Percentiles rank a stretch among this genome's conserved stretches.
Conservation (phyloP, 2,113 vertebrate species). For the Gavialis gangeticus region DNA sequence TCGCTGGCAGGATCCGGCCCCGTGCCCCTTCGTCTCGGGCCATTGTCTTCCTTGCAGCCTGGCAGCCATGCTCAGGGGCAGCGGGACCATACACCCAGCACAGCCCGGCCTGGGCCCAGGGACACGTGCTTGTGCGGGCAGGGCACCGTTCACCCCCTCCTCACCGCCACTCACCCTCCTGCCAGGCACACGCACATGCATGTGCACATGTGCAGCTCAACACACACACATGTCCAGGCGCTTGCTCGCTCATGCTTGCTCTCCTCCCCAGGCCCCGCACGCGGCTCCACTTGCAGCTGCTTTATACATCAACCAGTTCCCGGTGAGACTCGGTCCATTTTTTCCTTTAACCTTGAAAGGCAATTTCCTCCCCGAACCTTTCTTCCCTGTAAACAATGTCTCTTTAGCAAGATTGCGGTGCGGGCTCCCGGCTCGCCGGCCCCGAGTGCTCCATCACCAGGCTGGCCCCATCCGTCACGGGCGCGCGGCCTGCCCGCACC, state of each 20-base stretch:
- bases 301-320: accelerated
- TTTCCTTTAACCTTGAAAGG: slow-evolving; percentile 72
- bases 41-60: accelerated
- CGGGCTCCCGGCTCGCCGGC: slow-evolving; percentile 24
- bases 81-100: neutral
- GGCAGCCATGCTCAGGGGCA: neutral
- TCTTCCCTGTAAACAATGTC: slow-evolving; percentile 72
- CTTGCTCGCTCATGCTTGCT: accelerated
- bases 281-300: accelerated
- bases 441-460: neutral
- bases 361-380: slow-evolving; percentile 64
- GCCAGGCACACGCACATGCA: accelerated
- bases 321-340: slow-evolving; percentile 24
- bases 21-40: neutral
- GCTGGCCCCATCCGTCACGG: slow-evolving; percentile 52
- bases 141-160: too few relatives aligned
- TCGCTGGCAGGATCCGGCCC: too few relatives aligned
- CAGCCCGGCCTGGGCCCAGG: neutral
- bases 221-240: accelerated
- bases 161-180: accelerated
- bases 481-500: neutral
- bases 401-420: slow-evolving; percentile 68
- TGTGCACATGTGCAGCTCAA: neutral
- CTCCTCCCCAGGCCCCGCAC: accelerated
- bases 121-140: too few relatives aligned